phyloP scores from a whole-genome alignment of 2,113 vertebrate species.

The Corythaeola cristata region DNA sequence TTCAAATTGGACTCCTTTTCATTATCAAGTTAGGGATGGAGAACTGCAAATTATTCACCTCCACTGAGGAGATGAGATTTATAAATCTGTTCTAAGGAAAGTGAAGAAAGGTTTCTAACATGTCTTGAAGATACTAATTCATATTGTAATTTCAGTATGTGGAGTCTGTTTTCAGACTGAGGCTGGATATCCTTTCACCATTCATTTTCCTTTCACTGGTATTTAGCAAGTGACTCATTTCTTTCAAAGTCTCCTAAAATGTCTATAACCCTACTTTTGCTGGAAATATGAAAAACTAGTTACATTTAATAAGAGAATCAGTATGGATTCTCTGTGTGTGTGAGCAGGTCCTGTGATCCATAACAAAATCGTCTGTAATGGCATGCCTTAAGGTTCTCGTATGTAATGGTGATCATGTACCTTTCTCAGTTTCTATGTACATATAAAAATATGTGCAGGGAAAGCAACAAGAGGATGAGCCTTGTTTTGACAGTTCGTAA shows the following conservation, averaged over 20 bases:
- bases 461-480: not conserved
- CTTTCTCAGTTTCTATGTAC: not conserved
- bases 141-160: not conserved
- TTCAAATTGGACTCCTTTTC: slow-evolving; percentile 53
- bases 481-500: not conserved
- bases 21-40: slow-evolving; percentile 42
- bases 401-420: not conserved
- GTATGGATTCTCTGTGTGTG: not conserved
- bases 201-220: not conserved
- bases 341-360: not conserved
- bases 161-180: not conserved
- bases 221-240: slow-evolving; percentile 20
- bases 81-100: slow-evolving; percentile 31
- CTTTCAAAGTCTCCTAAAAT: not conserved
- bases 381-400: not conserved
- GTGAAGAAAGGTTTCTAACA: not conserved
- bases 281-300: slow-evolving; percentile 21
- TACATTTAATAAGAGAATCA: not conserved
- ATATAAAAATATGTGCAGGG: not conserved
- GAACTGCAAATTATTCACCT: slow-evolving; percentile 50
- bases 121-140: not conserved
- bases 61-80: slow-evolving; percentile 14
- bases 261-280: not conserved
- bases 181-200: not conserved
- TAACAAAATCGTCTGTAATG: not conserved